Evolutionary conservation across 2,113 vertebrate genomes (phyloP), one percentile per base, ranked within the genome.

Genomic region (Tylochromis polylepis): DNA sequence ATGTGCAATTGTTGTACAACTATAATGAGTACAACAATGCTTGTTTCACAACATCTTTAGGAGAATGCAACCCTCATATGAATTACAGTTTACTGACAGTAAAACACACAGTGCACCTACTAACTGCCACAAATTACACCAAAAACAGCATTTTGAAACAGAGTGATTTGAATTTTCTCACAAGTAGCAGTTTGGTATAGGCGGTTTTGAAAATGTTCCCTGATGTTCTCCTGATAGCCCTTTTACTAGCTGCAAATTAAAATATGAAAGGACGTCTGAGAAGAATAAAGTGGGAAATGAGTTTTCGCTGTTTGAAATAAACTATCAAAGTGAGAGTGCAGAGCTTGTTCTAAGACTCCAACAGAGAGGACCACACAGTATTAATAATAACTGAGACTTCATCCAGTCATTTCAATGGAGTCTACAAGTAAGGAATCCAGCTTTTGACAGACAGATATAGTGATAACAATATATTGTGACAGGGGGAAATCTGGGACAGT

Each of bases 381-480:
- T 88, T 80, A 90, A 85, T 84, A 89, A 94, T 86, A 72, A 22
- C 77, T 43, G 36, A 79, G 70, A 75, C 34, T 58, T 51, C 16
- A 53, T 29, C 41, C 67, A 86, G 78, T 62, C 31, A 5, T 29
- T 51, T 78, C 79, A 83, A 38, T 85, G 67, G 75, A 79, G 79
- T 84, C 79, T 56, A 34, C 9, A 82, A 89, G 79, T 36, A 82
- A 82, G 72, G 82, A 93, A 82, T 85, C 53, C 43, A 58, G 87
- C 38, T 87, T 84, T 72, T 90, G 91, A 90, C 83, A 88, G 75
- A 72, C 62, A 65, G 58, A 72, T 65, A 78, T 57, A 89, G 90
- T 92, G 94, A 93, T 78, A 92, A 87, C 72, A 85, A 93, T 94
- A 90, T 88, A 85, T 90, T 87, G 87, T 93, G 94, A 93, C 67